These are phyloP conservation scores for Malthinus flaveolus DNA, from an alignment of 2,888 invertebrate species.

Conservation along the genomic window DNA sequence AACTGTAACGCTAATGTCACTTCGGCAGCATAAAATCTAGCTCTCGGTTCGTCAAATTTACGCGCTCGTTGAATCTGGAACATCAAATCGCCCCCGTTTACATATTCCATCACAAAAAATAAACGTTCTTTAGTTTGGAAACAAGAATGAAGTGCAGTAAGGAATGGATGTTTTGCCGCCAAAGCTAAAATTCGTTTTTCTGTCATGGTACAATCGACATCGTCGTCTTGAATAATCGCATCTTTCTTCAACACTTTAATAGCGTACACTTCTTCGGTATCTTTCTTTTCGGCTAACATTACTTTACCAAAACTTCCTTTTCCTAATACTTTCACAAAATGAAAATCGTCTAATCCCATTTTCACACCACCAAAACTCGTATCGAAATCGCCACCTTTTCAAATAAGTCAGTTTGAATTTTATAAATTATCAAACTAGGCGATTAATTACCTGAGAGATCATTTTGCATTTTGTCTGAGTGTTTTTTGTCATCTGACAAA, in stretches of 20 bases:
- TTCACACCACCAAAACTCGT: constrained; percentile 52
- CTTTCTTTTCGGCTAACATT: constrained; percentile 94
- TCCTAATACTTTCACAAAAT: constrained; percentile 97
- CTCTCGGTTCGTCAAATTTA: constrained; percentile 95
- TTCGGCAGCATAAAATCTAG: constrained; percentile 97
- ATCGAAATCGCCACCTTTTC: constrained; percentile 27
- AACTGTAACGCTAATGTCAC: constrained; percentile 97
- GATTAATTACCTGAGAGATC: constrained; percentile 35
- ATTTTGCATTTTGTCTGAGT: constrained; percentile 55
- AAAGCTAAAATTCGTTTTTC: constrained; percentile 95
- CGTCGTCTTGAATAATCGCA: constrained; percentile 97
- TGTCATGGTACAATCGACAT: constrained; percentile 99
- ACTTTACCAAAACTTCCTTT: constrained; percentile 99
- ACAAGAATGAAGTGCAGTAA: constrained; percentile 95
- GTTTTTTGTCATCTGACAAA: constrained; percentile 43
- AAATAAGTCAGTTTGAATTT: not conserved
- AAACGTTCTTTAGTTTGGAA: constrained; percentile 89
- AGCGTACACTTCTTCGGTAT: constrained; percentile 88
- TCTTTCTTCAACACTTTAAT: constrained; percentile 94
- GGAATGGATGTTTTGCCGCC: constrained; percentile 97
- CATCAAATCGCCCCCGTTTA: constrained; percentile 98
- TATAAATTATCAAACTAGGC: not conserved
- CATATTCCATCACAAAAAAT: constrained; percentile 99
- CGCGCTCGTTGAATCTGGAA: constrained; percentile 98
- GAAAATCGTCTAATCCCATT: constrained; percentile 84